Evolutionary conservation across 2,113 vertebrate genomes (phyloP).

Genomic region (Cyrtonyx montezumae): DNA sequence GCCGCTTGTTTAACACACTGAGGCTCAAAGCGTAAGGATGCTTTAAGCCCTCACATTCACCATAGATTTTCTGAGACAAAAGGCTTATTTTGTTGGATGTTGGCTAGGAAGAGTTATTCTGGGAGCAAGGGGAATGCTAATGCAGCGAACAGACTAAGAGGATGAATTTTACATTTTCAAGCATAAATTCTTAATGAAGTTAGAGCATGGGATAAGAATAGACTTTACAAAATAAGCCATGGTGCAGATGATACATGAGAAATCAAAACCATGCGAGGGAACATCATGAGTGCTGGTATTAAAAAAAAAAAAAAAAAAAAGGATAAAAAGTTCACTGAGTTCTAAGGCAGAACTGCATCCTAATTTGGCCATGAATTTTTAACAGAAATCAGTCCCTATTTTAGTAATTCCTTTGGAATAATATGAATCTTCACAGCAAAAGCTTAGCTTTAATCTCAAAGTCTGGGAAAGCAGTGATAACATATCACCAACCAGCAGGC

Average conservation of each 20-base stretch:
- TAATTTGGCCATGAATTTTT: slow-evolving; percentile 18
- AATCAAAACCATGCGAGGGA: slow-evolving; percentile 45
- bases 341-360: not conserved
- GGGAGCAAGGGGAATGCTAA: slow-evolving; percentile 54
- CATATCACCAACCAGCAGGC: not conserved
- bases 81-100: slow-evolving; percentile 38
- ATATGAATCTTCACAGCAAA: not conserved
- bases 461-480: not conserved
- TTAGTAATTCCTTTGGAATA: slow-evolving; percentile 14
- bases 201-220: slow-evolving; percentile 70
- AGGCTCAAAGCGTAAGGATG: not conserved
- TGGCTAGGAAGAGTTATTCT: slow-evolving; percentile 63
- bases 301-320: not conserved
- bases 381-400: not conserved
- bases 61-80: slow-evolving; percentile 19
- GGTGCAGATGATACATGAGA: slow-evolving; percentile 51
- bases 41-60: not conserved
- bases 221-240: slow-evolving; percentile 58
- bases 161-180: slow-evolving; percentile 72
- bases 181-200: slow-evolving; percentile 71
- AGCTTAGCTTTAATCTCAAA: not conserved
- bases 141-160: slow-evolving; percentile 53
- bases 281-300: not conserved
- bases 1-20: not conserved
- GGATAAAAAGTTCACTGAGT: not conserved